Conservation (phyloP, 2,888 invertebrate genomes). For the Spisula subtruncata region DNA sequence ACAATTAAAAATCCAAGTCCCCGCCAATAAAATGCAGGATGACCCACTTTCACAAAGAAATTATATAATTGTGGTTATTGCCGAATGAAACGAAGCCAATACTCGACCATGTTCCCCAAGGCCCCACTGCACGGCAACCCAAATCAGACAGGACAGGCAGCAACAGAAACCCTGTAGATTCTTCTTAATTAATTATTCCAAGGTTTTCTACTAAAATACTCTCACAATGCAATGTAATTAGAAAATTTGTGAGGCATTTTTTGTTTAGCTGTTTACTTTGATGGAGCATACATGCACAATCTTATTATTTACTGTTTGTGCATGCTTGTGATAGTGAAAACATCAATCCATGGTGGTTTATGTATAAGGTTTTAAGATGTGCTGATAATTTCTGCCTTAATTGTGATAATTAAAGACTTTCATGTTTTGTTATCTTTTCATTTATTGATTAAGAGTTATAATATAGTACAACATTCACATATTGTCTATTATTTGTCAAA, state of each 20-base stretch:
- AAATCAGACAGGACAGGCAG: too few species aligned
- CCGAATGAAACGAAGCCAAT: too few species aligned
- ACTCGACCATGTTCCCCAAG: too few species aligned
- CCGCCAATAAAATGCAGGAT: too few species aligned
- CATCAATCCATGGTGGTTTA: not conserved
- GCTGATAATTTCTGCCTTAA: not conserved
- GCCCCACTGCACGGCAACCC: too few species aligned
- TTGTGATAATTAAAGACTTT: not conserved
- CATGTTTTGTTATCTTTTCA: slow-evolving; percentile 4
- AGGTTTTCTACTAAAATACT: not conserved
- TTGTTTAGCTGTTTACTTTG: not conserved
- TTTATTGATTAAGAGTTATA: too few species aligned
- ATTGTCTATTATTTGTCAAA: too few species aligned
- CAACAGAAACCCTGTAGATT: too few species aligned
- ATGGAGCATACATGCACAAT: not conserved
- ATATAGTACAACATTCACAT: too few species aligned
- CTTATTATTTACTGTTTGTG: not conserved
- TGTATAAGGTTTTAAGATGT: not conserved
- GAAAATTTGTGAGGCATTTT: not conserved
- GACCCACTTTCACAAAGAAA: too few species aligned
- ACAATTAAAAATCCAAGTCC: too few species aligned
- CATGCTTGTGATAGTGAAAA: not conserved
- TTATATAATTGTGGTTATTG: too few species aligned
- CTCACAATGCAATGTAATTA: not conserved
- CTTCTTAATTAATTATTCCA: not conserved